These are phyloP conservation scores for Thripadectes ignobilis DNA, from an alignment of 2,797 vertebrate species.

Conservation along the genomic window DNA sequence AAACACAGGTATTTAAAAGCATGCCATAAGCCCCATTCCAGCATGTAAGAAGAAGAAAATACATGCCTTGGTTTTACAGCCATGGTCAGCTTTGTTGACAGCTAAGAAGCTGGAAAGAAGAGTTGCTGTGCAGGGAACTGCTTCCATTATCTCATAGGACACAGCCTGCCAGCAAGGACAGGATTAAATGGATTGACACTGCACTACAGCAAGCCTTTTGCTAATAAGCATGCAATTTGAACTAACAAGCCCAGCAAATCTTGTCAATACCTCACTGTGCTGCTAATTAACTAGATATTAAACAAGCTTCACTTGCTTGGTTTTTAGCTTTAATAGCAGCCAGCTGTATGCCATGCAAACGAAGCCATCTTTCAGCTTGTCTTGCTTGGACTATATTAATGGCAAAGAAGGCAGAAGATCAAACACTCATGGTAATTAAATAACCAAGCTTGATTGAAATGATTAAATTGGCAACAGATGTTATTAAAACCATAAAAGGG, in stretches of 20 bases:
- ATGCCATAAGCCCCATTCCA: background rate
- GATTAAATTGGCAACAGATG: background rate
- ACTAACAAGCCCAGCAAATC: background rate
- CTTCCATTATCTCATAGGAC: background rate
- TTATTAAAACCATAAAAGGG: background rate
- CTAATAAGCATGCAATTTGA: conserved; percentile 1
- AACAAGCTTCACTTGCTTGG: conserved; percentile 14
- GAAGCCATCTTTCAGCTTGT: background rate
- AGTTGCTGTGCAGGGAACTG: background rate
- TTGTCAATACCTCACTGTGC: conserved; percentile 27
- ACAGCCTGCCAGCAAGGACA: background rate
- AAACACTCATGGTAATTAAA: conserved; percentile 49
- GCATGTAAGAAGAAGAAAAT: background rate
- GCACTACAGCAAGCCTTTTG: background rate
- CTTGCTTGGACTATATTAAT: background rate
- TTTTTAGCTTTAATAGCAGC: conserved; percentile 34
- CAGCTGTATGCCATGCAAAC: background rate
- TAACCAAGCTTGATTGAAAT: conserved; percentile 30
- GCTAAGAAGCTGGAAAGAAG: background rate
- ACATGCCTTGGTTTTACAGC: background rate
- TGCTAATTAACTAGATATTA: conserved; percentile 43
- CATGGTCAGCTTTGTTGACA: background rate
- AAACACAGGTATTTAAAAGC: background rate
- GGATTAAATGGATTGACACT: background rate
- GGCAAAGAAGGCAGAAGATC: conserved; percentile 27